A percentile compares a stretch with the other conserved stretches of the same genome.
These are phyloP conservation scores for Nemurella pictetii DNA, from an alignment of 2,888 invertebrate species.

Conservation along the genomic window DNA sequence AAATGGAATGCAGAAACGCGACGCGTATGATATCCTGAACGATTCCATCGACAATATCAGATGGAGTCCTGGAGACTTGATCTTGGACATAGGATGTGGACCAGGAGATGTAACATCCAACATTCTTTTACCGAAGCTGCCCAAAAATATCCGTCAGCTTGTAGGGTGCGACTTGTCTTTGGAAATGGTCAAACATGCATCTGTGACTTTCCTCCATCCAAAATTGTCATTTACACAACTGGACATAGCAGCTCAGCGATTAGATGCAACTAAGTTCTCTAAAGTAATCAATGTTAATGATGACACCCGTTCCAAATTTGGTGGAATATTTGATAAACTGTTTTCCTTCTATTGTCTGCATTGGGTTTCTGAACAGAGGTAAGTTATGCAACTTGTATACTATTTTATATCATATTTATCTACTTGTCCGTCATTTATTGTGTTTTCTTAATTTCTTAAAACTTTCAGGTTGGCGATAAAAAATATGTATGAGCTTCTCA, in stretches of 20 bases:
- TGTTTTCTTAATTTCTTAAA: conserved; percentile 38
- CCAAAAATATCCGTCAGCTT: conserved; percentile 57
- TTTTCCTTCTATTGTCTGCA: conserved; percentile 80
- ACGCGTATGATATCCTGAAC: conserved; percentile 65
- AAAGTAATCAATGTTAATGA: conserved; percentile 12
- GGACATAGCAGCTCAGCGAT: conserved; percentile 60
- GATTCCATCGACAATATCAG: conserved; percentile 57
- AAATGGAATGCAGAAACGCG: conserved; percentile 69
- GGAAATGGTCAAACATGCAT: conserved; percentile 63
- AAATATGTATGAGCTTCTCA: conserved; percentile 68
- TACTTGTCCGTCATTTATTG: conserved; percentile 40
- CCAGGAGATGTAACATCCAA: conserved; percentile 70
- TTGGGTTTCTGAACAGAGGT: conserved; percentile 76
- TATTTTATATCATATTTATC: conserved; percentile 29
- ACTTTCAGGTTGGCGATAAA: conserved; percentile 64
- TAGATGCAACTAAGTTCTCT: conserved; percentile 54
- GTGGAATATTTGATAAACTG: conserved; percentile 62
- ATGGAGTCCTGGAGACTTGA: conserved; percentile 48
- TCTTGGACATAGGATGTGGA: conserved; percentile 73
- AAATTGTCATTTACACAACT: conserved; percentile 53
- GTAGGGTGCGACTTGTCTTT: conserved; percentile 71
- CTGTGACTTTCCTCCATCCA: conserved; percentile 53
- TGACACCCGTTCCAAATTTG: background rate
- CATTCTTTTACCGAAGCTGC: conserved; percentile 65
- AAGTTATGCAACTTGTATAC: conserved; percentile 47